Conservation (phyloP, 2,113 vertebrate genomes). For the Festucalex cinctus region DNA sequence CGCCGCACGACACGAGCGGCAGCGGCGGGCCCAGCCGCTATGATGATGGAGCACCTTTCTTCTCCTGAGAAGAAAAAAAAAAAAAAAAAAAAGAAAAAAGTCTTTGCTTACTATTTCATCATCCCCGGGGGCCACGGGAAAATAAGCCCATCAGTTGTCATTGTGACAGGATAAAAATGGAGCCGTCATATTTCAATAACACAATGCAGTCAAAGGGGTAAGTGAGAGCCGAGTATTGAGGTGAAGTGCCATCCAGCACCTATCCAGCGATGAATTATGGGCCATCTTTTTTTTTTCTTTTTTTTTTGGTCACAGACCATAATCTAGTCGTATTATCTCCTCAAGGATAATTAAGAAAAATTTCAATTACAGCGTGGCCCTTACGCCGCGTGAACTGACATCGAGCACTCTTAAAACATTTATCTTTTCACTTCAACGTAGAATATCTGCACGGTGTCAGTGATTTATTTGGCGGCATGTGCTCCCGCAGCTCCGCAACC, state of each 20-base stretch:
- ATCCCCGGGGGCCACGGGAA: conserved; percentile 89
- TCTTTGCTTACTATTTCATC: conserved; percentile 97
- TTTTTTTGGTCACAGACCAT: conserved; percentile 80
- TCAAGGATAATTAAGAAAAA: conserved; percentile 94
- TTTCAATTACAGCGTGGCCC: conserved; percentile 90
- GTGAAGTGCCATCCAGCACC: conserved; percentile 56
- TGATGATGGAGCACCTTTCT: conserved; percentile 90
- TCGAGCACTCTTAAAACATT: conserved; percentile 82
- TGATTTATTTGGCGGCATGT: conserved; percentile 86
- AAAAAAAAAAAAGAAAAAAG: no score
- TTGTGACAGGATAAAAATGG: conserved; percentile 99
- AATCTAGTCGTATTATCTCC: conserved; percentile 99
- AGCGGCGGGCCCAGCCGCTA: conserved; percentile 64
- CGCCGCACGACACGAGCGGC: conserved; percentile 68
- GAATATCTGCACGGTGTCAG: conserved; percentile 88
- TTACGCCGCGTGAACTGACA: conserved; percentile 81
- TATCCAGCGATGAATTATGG: conserved; percentile 89
- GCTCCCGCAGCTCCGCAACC: conserved; percentile 68
- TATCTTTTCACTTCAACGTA: conserved; percentile 87
- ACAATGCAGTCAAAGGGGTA: conserved; percentile 76
- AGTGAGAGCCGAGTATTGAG: conserved; percentile 42
- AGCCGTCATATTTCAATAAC: conserved; percentile 99
- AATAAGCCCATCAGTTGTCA: conserved; percentile 99
- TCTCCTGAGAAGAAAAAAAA: conserved; percentile 83
- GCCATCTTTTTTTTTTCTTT: conserved; percentile 76